phyloP scores from a whole-genome alignment of 2,113 vertebrate genomes.

The Zosterops lateralis region DNA sequence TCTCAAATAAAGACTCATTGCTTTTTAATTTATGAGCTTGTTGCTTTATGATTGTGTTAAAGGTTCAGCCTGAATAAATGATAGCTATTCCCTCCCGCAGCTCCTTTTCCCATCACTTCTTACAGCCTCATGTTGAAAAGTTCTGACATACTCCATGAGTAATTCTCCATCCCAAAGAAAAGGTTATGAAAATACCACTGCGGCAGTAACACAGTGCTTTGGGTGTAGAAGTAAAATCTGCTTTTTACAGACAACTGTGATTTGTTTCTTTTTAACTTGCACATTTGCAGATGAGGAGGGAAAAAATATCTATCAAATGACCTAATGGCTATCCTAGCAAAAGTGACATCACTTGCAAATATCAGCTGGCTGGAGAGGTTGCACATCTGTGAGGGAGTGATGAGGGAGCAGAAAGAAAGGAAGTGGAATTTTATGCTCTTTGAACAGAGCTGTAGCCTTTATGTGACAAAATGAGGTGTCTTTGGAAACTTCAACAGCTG shows the following conservation, averaged over 20 bases:
- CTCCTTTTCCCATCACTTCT: not conserved
- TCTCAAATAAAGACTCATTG: not conserved
- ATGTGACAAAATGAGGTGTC: not conserved
- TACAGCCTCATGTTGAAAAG: not conserved
- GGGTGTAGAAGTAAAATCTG: not conserved
- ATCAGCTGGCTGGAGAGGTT: not conserved
- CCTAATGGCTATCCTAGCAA: not conserved
- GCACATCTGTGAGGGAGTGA: not conserved
- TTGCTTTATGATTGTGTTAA: not conserved
- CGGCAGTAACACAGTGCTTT: not conserved
- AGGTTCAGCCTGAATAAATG: not conserved
- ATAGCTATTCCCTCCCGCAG: not conserved
- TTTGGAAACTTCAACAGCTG: not conserved
- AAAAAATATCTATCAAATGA: not conserved
- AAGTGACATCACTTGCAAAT: not conserved
- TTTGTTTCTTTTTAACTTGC: conserved; percentile 21
- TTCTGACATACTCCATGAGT: not conserved
- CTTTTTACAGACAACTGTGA: not conserved
- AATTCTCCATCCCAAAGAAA: conserved; percentile 19
- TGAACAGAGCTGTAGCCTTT: not conserved
- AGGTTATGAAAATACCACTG: conserved; percentile 48
- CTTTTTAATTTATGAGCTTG: conserved; percentile 21
- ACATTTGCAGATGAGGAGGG: not conserved
- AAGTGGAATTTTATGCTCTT: not conserved
- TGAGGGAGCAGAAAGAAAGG: not conserved